Conservation (phyloP, 2,797 vertebrate species). For the Chaunax sp. region DNA sequence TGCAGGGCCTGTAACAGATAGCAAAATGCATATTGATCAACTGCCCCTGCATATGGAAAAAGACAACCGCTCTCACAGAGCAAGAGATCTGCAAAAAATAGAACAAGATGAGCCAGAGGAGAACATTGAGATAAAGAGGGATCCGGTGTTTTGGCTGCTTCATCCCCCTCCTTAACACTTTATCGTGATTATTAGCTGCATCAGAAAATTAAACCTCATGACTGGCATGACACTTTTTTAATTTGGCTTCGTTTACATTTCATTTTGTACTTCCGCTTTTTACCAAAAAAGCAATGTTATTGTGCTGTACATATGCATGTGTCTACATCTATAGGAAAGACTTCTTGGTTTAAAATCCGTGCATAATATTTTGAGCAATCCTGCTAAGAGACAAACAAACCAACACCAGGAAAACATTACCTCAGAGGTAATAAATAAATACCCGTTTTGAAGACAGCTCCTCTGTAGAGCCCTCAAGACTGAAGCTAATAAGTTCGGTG, state of each 20-base stretch:
- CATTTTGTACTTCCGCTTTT: slow-evolving; percentile 4
- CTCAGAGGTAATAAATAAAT: neutral
- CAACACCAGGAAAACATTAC: too few relatives aligned
- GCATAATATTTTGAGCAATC: too few relatives aligned
- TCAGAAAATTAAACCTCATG: slow-evolving; percentile 13
- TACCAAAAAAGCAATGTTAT: too few relatives aligned
- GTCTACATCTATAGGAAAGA: too few relatives aligned
- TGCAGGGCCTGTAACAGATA: slow-evolving; percentile 44
- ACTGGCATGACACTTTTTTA: too few relatives aligned
- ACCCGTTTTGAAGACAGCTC: slow-evolving; percentile 6
- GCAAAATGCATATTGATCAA: slow-evolving; percentile 48
- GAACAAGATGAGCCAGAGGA: slow-evolving; percentile 8
- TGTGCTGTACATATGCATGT: too few relatives aligned
- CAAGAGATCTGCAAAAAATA: slow-evolving; percentile 20
- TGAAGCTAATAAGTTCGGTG: slow-evolving; percentile 40
- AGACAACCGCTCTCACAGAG: slow-evolving; percentile 2
- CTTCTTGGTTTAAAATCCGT: too few relatives aligned
- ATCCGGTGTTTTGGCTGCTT: slow-evolving; percentile 28
- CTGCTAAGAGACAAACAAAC: too few relatives aligned
- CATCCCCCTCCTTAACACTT: slow-evolving; percentile 18
- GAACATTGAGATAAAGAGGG: slow-evolving; percentile 8
- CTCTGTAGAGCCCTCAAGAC: slow-evolving; percentile 19
- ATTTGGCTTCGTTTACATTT: slow-evolving; percentile 23
- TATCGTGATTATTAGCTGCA: slow-evolving; percentile 35
- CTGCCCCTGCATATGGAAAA: slow-evolving; percentile 16